phyloP scores from a whole-genome alignment of 2,113 vertebrate genomes.

The Cololabis saira region DNA sequence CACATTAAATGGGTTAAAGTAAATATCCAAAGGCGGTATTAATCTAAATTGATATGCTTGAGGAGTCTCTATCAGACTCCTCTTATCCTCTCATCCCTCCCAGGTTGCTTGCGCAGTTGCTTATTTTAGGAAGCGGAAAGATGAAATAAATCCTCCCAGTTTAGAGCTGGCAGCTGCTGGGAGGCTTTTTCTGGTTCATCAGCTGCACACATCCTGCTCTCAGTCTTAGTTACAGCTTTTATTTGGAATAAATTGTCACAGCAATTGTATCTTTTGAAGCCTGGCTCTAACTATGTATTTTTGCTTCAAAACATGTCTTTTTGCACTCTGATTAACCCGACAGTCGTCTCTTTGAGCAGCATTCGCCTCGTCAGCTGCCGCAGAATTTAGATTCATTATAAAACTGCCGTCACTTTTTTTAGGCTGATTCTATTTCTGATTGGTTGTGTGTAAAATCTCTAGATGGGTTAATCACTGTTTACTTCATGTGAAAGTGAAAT shows the following conservation, averaged over 20 bases:
- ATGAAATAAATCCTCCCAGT: slow-evolving; percentile 59
- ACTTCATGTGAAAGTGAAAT: too few relatives aligned
- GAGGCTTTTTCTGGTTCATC: slow-evolving; percentile 24
- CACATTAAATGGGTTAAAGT: too few relatives aligned
- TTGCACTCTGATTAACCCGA: neutral
- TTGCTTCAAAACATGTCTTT: neutral
- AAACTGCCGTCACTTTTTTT: too few relatives aligned
- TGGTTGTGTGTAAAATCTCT: too few relatives aligned
- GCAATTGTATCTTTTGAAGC: neutral
- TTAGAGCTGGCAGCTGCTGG: slow-evolving; percentile 60
- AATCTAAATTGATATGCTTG: too few relatives aligned
- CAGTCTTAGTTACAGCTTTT: neutral
- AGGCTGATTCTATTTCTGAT: too few relatives aligned
- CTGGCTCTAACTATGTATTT: too few relatives aligned
- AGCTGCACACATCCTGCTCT: neutral
- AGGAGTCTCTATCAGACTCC: too few relatives aligned
- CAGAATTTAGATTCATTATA: neutral
- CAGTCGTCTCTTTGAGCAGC: neutral
- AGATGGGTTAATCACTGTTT: too few relatives aligned
- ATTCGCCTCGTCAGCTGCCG: neutral
- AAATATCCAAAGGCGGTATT: too few relatives aligned
- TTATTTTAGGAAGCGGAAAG: slow-evolving; percentile 23
- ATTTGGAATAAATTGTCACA: neutral
- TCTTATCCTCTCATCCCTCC: neutral
- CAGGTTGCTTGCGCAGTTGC: slow-evolving; percentile 28